These are phyloP conservation scores for Tipula helvola DNA, from an alignment of 2,888 invertebrate species.

Conservation along the genomic window DNA sequence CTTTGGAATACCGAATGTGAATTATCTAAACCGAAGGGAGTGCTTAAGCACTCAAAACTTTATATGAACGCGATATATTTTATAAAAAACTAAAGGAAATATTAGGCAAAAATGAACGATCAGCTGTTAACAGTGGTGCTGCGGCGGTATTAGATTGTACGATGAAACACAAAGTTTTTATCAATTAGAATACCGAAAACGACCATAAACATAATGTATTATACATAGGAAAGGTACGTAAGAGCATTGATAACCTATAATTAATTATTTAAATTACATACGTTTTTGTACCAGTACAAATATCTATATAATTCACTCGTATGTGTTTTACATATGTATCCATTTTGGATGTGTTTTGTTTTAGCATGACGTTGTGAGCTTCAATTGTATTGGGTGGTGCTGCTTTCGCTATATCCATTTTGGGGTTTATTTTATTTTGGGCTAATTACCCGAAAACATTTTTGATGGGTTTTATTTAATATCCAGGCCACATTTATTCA, in stretches of 20 bases:
- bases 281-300: not conserved
- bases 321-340: not conserved
- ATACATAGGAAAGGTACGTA: not conserved
- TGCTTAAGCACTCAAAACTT: too few relatives aligned
- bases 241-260: too few relatives aligned
- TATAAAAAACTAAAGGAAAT: too few relatives aligned
- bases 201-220: not conserved
- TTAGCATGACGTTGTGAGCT: not conserved
- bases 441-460: not conserved
- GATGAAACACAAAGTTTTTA: too few relatives aligned
- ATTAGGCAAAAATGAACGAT: too few relatives aligned
- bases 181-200: not conserved
- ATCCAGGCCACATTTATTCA: not conserved
- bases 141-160: too few relatives aligned
- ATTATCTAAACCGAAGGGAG: too few relatives aligned
- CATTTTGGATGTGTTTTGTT: not conserved
- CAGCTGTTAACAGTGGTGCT: too few relatives aligned
- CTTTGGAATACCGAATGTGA: too few relatives aligned
- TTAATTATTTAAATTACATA: not conserved
- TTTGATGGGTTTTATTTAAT: not conserved
- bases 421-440: not conserved
- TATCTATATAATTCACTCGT: not conserved
- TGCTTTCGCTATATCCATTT: not conserved
- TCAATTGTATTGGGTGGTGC: not conserved
- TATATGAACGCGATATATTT: too few relatives aligned